These are phyloP conservation scores for Burhinus bistriatus DNA, from an alignment of 2,113 vertebrate genomes.

Conservation along the genomic window DNA sequence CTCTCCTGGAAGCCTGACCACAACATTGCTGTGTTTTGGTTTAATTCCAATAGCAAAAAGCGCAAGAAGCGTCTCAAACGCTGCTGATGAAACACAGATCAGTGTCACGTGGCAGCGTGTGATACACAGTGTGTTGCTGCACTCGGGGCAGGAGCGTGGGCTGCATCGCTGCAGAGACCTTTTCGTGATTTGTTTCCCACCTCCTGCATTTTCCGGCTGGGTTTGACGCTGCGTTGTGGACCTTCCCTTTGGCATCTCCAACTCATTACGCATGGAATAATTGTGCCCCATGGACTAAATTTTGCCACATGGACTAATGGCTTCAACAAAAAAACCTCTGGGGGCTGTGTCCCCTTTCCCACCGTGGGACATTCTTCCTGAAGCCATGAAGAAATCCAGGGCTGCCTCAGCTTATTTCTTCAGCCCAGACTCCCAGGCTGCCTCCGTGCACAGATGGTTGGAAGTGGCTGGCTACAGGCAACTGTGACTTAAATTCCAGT, in stretches of 20 bases:
- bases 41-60: not conserved
- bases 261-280: not conserved
- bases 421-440: not conserved
- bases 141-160: not conserved
- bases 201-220: not conserved
- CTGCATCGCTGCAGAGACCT: not conserved
- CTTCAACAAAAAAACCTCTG: not conserved
- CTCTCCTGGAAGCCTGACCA: not conserved
- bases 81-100: not conserved
- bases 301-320: not conserved
- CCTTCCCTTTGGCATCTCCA: not conserved
- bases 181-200: not conserved
- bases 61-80: not conserved
- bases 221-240: not conserved
- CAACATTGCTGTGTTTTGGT: not conserved
- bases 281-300: not conserved
- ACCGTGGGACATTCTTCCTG: not conserved
- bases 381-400: not conserved
- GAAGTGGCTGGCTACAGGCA: not conserved
- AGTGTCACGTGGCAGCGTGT: not conserved
- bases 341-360: not conserved
- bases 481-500: conserved; percentile 21
- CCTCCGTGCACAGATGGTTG: not conserved
- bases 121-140: not conserved
- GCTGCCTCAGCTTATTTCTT: not conserved